A percentile compares a stretch with the other conserved stretches of the same genome.
These are phyloP conservation scores for Chaetops frenatus DNA, from an alignment of 2,113 vertebrate species.

Conservation along the genomic window DNA sequence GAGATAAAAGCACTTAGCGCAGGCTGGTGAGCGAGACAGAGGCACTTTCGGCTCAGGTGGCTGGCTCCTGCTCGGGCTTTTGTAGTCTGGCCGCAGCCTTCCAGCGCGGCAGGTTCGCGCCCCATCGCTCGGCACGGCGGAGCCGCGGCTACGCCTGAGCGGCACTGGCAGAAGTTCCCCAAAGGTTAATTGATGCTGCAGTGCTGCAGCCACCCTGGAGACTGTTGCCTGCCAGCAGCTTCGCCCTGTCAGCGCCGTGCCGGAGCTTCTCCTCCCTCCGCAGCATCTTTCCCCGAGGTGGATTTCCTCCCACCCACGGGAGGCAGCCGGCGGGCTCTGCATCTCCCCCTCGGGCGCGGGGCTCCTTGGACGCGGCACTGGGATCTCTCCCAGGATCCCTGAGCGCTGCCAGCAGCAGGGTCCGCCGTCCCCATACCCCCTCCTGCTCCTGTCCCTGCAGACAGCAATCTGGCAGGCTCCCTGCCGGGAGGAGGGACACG, in stretches of 20 bases:
- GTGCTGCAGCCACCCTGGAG: conserved; percentile 38
- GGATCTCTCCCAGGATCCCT: not conserved
- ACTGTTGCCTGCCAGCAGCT: conserved; percentile 48
- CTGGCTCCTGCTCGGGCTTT: not conserved
- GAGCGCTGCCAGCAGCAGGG: not conserved
- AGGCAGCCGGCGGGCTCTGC: not conserved
- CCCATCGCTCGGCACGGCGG: not conserved
- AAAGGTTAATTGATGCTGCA: conserved; percentile 64
- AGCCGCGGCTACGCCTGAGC: not conserved
- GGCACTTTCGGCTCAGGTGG: conserved; percentile 14
- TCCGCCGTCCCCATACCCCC: accelerated
- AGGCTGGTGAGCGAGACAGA: not conserved
- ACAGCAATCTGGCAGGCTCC: not conserved
- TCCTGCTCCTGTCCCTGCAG: not conserved
- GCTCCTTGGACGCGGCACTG: not conserved
- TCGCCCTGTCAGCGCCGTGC: not conserved
- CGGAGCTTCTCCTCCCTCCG: not conserved
- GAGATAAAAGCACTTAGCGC: conserved; percentile 42
- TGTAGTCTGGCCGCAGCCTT: not conserved
- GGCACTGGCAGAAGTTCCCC: conserved; percentile 28
- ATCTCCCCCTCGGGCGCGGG: not conserved
- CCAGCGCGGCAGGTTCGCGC: not conserved
- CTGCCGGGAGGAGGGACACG: not conserved
- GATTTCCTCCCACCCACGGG: not conserved
- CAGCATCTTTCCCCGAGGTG: not conserved